Evolutionary conservation across 2,888 invertebrate genomes (phyloP).

Genomic region (Drosophila stalkeri): DNA sequence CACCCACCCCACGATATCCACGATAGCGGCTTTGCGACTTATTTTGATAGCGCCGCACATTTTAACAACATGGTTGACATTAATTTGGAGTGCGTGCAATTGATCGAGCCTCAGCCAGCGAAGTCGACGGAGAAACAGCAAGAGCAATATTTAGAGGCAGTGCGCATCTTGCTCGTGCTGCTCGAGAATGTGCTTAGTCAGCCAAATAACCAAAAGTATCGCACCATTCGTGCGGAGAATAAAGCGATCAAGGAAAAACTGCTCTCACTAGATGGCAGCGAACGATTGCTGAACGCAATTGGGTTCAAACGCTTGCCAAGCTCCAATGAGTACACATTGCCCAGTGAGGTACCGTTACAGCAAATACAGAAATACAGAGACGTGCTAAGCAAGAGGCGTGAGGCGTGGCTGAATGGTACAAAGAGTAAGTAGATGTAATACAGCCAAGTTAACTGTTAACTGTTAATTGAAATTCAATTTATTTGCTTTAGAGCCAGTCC

Average conservation of each 20-base stretch:
- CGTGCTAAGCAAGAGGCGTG: conserved; percentile 70
- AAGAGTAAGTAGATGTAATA: conserved; percentile 37
- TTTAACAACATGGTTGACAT: conserved; percentile 68
- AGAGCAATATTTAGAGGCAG: conserved; percentile 81
- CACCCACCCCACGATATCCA: conserved; percentile 23
- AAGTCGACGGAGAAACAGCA: conserved; percentile 48
- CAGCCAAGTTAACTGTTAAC: background rate
- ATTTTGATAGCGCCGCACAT: conserved; percentile 14
- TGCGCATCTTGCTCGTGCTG: conserved; percentile 82
- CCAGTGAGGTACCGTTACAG: conserved; percentile 78
- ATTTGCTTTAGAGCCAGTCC: conserved; percentile 40
- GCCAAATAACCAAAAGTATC: conserved; percentile 83
- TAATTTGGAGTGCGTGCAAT: conserved; percentile 68
- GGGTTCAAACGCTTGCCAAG: conserved; percentile 76
- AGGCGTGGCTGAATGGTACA: conserved; percentile 70
- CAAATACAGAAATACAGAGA: conserved; percentile 82
- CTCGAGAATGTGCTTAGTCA: conserved; percentile 84
- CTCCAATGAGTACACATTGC: conserved; percentile 71
- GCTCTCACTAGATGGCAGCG: conserved; percentile 78
- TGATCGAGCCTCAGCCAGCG: conserved; percentile 64
- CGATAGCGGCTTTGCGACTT: conserved; percentile 38
- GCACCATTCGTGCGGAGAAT: conserved; percentile 83
- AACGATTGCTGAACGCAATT: conserved; percentile 80
- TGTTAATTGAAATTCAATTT: background rate
- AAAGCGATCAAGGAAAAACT: conserved; percentile 84